Percentiles rank a stretch among this genome's conserved stretches.
phyloP scores from a whole-genome alignment of 2,888 invertebrate species.

The Plebejus anna region DNA sequence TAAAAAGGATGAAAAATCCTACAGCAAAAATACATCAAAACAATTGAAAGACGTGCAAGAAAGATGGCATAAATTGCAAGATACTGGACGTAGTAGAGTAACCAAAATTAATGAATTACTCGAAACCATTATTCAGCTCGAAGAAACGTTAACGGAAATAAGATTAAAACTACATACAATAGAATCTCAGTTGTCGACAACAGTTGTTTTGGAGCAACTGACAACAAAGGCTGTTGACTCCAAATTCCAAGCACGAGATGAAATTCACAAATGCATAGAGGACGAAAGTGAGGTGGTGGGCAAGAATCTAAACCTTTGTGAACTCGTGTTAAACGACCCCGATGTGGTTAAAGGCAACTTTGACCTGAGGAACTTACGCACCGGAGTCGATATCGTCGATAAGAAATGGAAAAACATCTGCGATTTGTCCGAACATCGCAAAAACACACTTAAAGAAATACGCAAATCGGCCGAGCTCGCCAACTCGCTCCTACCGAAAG shows the following conservation, averaged over 20 bases:
- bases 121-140: slow-evolving; percentile 84
- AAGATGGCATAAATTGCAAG: slow-evolving; percentile 84
- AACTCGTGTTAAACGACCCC: slow-evolving; percentile 86
- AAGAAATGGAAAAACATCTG: slow-evolving; percentile 90
- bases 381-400: slow-evolving; percentile 85
- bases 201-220: slow-evolving; percentile 83
- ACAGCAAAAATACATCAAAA: slow-evolving; percentile 77
- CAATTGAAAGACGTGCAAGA: slow-evolving; percentile 81
- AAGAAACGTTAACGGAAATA: slow-evolving; percentile 85
- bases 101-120: slow-evolving; percentile 86
- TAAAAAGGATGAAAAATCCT: slow-evolving; percentile 80
- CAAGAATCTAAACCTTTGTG: slow-evolving; percentile 88
- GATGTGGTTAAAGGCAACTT: slow-evolving; percentile 86
- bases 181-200: slow-evolving; percentile 84
- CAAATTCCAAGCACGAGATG: slow-evolving; percentile 85
- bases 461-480: slow-evolving; percentile 83
- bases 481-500: slow-evolving; percentile 81
- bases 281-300: slow-evolving; percentile 87
- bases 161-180: slow-evolving; percentile 85
- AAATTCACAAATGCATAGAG: slow-evolving; percentile 87
- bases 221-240: slow-evolving; percentile 83
- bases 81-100: slow-evolving; percentile 82
- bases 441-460: slow-evolving; percentile 61
- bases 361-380: slow-evolving; percentile 83
- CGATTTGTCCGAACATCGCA: slow-evolving; percentile 84